Percentiles rank a stretch among this genome's conserved stretches.
Evolutionary conservation across 30 jellyfish, hydroid and myxozoan genomes (phyloP).

Genomic region (Haliclystus octoradiatus): DNA sequence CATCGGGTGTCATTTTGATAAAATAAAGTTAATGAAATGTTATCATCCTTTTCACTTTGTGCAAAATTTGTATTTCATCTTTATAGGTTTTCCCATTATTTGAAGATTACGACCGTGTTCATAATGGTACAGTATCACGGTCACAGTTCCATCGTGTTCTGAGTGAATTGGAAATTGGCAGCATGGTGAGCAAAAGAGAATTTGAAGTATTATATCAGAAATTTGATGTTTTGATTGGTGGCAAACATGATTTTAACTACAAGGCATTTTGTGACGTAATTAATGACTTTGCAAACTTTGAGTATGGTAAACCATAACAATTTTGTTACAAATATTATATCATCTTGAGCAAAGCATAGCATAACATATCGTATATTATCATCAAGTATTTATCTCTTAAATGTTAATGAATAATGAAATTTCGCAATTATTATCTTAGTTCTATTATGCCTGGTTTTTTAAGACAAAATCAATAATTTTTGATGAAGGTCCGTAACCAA

Average conservation of each 20-base stretch:
- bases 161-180: constrained; percentile 85
- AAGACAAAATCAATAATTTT: no score
- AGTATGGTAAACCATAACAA: constrained; percentile 59
- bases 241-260: constrained; percentile 83
- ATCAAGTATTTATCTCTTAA: no score
- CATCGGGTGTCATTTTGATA: no score
- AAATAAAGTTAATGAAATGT: no score
- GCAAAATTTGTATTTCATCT: neutral
- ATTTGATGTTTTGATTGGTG: constrained; percentile 73
- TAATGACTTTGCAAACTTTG: constrained; percentile 73
- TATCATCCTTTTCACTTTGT: no score
- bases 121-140: constrained; percentile 90
- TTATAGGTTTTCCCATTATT: constrained; percentile 75
- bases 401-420: no score
- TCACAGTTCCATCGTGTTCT: constrained; percentile 93
- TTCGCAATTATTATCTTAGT: no score
- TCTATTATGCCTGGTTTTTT: no score
- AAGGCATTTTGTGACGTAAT: constrained; percentile 67
- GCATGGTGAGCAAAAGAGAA: constrained; percentile 81
- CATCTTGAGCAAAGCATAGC: no score
- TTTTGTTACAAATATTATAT: no score
- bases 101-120: constrained; percentile 91
- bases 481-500: no score
- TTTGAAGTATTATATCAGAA: constrained; percentile 74
- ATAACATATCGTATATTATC: no score